These are phyloP conservation scores for Alentia gelatinosa DNA, from an alignment of 2,888 invertebrate species.

Conservation along the genomic window DNA sequence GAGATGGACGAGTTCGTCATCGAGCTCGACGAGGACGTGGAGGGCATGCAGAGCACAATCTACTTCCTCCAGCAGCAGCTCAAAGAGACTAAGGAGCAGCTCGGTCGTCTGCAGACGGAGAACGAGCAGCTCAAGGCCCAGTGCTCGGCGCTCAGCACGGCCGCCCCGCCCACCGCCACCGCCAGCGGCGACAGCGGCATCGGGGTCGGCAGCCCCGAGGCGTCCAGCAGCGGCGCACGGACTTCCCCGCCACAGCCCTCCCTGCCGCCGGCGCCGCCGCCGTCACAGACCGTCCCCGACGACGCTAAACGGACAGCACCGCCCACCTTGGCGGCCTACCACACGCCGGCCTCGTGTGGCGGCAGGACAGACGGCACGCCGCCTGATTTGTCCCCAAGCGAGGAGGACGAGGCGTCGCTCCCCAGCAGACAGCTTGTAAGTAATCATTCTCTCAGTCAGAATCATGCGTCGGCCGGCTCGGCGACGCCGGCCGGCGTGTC, in stretches of 20 bases:
- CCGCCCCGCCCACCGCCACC: neutral
- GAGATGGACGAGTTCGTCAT: constrained; percentile 97
- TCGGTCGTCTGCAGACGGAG: constrained; percentile 50
- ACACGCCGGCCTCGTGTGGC: neutral
- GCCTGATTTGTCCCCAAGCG: neutral
- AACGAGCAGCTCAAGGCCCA: constrained; percentile 20
- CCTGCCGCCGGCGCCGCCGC: neutral
- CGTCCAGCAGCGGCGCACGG: neutral
- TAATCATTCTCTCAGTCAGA: constrained; percentile 37
- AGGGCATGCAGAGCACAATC: constrained; percentile 99
- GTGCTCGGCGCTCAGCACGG: neutral
- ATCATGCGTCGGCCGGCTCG: neutral
- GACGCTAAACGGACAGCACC: constrained; percentile 23
- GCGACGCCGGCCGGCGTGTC: neutral
- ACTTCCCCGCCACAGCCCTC: neutral
- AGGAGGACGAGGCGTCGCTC: neutral
- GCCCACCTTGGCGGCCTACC: neutral
- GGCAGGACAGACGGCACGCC: neutral
- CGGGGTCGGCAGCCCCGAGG: neutral
- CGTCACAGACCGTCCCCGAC: neutral
- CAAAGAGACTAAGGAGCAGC: constrained; percentile 87
- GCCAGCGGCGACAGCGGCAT: neutral
- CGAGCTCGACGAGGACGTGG: constrained; percentile 97
- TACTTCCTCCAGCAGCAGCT: constrained; percentile 95
- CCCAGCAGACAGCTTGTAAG: constrained; percentile 43